phyloP scores from a whole-genome alignment of 1,140 invertebrate genomes.

The Lamellibrachia luymesi region DNA sequence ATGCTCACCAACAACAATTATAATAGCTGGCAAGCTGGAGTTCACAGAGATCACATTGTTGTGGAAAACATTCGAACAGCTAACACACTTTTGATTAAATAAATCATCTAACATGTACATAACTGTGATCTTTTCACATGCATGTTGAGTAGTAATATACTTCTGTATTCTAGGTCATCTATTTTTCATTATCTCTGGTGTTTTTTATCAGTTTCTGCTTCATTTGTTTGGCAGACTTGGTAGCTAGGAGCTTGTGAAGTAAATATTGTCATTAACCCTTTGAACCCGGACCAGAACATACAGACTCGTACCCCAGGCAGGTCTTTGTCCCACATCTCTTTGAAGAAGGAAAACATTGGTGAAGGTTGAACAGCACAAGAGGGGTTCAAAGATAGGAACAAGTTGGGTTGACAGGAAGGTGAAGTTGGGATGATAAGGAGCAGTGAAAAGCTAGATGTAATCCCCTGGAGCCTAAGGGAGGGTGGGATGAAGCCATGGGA shows the following conservation, averaged over 20 bases:
- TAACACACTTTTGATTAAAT: not conserved
- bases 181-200: not conserved
- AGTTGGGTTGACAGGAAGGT: not conserved
- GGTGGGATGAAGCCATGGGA: not conserved
- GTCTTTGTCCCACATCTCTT: not conserved
- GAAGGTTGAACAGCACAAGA: not conserved
- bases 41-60: not conserved
- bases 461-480: not conserved
- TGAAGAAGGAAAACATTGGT: not conserved
- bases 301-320: not conserved
- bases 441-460: not conserved
- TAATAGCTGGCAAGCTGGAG: not conserved
- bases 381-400: not conserved
- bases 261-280: not conserved
- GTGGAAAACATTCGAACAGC: not conserved
- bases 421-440: not conserved
- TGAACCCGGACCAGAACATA: not conserved
- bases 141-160: not conserved
- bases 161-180: not conserved
- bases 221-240: not conserved
- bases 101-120: not conserved
- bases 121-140: not conserved
- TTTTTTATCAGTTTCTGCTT: not conserved
- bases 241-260: not conserved
- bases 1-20: not conserved